Percentiles rank a stretch among this genome's conserved stretches.
phyloP scores from a whole-genome alignment of 2,888 invertebrate species.

The Brachyopa scutellaris region DNA sequence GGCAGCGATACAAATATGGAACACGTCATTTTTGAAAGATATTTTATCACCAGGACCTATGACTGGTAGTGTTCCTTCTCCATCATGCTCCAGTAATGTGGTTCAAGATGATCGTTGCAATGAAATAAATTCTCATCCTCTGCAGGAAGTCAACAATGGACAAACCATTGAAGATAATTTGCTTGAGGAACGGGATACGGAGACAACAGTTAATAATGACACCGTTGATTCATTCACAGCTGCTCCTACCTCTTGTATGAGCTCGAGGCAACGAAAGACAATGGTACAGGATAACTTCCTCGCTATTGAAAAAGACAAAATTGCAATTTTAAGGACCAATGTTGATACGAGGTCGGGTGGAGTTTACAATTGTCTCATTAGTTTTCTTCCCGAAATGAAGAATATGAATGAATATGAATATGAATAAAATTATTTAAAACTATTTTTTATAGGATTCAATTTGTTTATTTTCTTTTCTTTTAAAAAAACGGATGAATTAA shows the following conservation, averaged over 20 bases:
- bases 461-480: no score
- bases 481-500: no score
- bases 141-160: background rate
- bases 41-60: no score
- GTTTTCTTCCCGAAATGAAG: background rate
- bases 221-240: background rate
- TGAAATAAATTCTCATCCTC: background rate
- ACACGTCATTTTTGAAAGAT: no score
- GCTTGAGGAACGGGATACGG: background rate
- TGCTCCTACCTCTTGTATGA: background rate
- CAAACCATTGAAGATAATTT: background rate
- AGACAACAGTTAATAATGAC: no score
- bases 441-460: no score
- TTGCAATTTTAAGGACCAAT: background rate
- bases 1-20: no score
- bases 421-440: no score
- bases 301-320: background rate
- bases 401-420: conserved; percentile 77
- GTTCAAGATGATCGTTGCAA: background rate
- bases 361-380: background rate
- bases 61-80: background rate
- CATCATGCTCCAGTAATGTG: background rate
- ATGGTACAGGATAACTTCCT: background rate
- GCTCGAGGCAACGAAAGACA: background rate
- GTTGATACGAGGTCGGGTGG: background rate